Percentiles rank a stretch among this genome's conserved stretches.
Evolutionary conservation across 2,113 vertebrate genomes (phyloP).

Genomic region (Eubucco bourcierii): DNA sequence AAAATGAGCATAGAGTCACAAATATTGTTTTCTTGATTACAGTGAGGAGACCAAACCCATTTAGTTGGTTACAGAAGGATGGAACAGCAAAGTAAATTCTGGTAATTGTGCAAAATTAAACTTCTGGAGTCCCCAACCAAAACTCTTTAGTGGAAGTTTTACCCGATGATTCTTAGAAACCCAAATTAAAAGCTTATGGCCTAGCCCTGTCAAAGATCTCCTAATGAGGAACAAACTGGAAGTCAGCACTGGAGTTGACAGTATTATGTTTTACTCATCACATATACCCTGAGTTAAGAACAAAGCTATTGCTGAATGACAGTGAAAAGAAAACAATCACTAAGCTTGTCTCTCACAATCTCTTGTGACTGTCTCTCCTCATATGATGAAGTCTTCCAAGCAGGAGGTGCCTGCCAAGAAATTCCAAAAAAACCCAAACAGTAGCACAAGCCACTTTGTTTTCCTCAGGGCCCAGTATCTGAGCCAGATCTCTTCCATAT

Average conservation of each 20-base stretch:
- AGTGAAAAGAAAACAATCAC: neutral
- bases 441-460: neutral
- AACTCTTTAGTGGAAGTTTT: neutral
- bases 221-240: neutral
- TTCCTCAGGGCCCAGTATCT: no score
- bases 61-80: neutral
- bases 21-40: neutral
- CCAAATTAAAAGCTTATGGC: neutral
- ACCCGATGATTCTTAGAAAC: neutral
- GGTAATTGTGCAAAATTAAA: neutral
- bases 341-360: neutral
- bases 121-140: neutral
- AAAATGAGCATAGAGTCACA: conserved; percentile 6
- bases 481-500: no score
- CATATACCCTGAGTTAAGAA: neutral
- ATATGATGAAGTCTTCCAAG: neutral
- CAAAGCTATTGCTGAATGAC: neutral
- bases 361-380: neutral
- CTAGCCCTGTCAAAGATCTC: neutral
- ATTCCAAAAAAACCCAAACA: neutral
- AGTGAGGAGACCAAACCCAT: neutral
- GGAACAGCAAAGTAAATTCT: neutral
- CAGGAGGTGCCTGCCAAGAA: neutral
- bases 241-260: neutral
- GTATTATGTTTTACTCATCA: neutral